phyloP scores from a whole-genome alignment of 2,888 invertebrate genomes.

The Dryobotodes eremita region DNA sequence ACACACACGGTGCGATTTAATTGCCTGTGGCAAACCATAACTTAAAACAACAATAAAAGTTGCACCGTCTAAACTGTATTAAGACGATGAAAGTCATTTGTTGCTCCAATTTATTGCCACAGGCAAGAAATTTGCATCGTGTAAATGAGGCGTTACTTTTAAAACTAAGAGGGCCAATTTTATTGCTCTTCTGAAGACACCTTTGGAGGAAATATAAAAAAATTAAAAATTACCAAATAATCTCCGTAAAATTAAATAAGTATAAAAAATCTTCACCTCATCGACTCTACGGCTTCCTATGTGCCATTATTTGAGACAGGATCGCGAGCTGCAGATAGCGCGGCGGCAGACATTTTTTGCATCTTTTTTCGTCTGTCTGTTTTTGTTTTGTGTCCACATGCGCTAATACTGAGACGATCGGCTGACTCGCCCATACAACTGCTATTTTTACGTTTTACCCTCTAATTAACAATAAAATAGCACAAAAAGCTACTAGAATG shows the following conservation, averaged over 20 bases:
- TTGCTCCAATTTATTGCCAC: not conserved
- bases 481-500: conserved; percentile 33
- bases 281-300: conserved; percentile 71
- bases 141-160: not conserved
- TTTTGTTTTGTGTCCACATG: conserved; percentile 81
- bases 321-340: conserved; percentile 87
- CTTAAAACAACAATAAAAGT: not conserved
- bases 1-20: not conserved
- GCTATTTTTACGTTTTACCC: conserved; percentile 47
- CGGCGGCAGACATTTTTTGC: conserved; percentile 87
- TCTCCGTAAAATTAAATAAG: not conserved
- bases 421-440: conserved; percentile 56
- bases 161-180: not conserved
- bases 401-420: conserved; percentile 79
- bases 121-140: not conserved
- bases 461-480: conserved; percentile 61
- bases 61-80: not conserved
- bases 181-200: not conserved
- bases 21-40: not conserved
- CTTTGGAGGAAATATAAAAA: not conserved
- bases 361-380: conserved; percentile 79
- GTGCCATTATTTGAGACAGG: conserved; percentile 85
- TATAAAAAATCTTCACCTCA: not conserved
- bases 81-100: not conserved
- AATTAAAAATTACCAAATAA: not conserved